Conservation (phyloP, 37 sponge, comb jelly and placozoan genomes). For the Haliclona indistincta region DNA sequence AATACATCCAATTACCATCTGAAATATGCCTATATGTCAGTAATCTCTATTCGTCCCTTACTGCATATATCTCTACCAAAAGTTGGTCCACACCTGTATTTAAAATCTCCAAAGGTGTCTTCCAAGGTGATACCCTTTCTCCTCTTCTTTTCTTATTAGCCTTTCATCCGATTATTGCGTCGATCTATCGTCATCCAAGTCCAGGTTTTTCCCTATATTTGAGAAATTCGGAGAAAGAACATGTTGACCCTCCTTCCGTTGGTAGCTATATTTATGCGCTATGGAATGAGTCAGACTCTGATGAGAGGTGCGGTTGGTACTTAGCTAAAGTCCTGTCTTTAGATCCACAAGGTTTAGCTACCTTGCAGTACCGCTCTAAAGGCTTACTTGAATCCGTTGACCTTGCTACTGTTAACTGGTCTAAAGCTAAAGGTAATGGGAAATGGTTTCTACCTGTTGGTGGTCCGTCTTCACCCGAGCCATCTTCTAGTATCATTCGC, state of each 20-base stretch:
- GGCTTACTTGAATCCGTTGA: neutral
- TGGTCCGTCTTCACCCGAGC: neutral
- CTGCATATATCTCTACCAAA: neutral
- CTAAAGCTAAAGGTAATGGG: neutral
- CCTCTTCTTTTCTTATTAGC: neutral
- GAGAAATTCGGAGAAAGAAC: neutral
- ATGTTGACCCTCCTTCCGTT: neutral
- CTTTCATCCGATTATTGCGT: neutral
- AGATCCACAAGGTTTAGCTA: neutral
- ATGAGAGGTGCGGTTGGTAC: constrained; percentile 18
- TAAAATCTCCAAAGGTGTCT: neutral
- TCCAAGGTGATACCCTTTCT: neutral
- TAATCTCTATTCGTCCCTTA: neutral
- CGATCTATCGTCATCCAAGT: neutral
- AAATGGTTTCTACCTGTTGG: neutral
- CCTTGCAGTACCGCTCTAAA: neutral
- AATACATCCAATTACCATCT: too few species aligned
- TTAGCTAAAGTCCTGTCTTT: constrained; percentile 10
- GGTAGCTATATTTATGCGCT: constrained; percentile 5
- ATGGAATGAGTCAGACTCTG: constrained; percentile 13
- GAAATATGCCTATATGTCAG: too few species aligned
- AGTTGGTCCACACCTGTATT: neutral
- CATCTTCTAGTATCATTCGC: neutral
- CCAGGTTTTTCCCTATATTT: neutral
- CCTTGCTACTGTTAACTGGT: neutral